Percentiles rank a stretch among this genome's conserved stretches.
phyloP scores from a whole-genome alignment of 1,140 invertebrate species.

The Samia ricini region DNA sequence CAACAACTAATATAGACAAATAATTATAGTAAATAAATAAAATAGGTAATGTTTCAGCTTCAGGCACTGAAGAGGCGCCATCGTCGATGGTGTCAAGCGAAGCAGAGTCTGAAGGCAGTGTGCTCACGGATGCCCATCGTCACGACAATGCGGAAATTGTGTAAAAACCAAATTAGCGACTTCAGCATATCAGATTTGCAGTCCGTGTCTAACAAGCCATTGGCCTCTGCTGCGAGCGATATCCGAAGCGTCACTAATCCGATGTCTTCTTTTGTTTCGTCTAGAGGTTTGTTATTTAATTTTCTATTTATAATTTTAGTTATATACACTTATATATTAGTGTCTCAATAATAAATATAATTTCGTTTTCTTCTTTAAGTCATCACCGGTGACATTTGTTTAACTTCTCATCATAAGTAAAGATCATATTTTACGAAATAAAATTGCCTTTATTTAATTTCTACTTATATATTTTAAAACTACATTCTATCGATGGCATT shows the following conservation, averaged over 20 bases:
- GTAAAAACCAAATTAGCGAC: constrained; percentile 24
- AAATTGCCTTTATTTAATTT: too few relatives aligned
- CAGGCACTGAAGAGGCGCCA: constrained; percentile 59
- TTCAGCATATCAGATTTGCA: constrained; percentile 19
- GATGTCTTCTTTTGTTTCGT: constrained; percentile 43
- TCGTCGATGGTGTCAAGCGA: constrained; percentile 70
- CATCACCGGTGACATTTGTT: too few relatives aligned
- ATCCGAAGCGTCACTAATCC: constrained; percentile 41
- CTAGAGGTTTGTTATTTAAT: constrained; percentile 37
- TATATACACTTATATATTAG: too few relatives aligned
- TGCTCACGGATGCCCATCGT: constrained; percentile 44
- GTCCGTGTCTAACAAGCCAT: constrained; percentile 36
- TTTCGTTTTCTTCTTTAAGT: too few relatives aligned
- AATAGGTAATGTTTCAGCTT: constrained; percentile 25
- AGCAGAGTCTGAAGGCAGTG: constrained; percentile 62
- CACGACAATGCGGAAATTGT: constrained; percentile 31
- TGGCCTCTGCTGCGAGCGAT: constrained; percentile 29
- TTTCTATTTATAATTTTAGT: too few relatives aligned
- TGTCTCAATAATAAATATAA: too few relatives aligned
- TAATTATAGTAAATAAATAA: background rate
- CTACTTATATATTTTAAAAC: too few relatives aligned
- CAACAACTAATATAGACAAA: too few relatives aligned
- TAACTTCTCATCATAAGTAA: too few relatives aligned
- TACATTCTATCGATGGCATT: too few relatives aligned
- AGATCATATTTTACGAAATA: too few relatives aligned